Evolutionary conservation across 2,888 invertebrate genomes (phyloP).

Genomic region (Metellina segmentata): DNA sequence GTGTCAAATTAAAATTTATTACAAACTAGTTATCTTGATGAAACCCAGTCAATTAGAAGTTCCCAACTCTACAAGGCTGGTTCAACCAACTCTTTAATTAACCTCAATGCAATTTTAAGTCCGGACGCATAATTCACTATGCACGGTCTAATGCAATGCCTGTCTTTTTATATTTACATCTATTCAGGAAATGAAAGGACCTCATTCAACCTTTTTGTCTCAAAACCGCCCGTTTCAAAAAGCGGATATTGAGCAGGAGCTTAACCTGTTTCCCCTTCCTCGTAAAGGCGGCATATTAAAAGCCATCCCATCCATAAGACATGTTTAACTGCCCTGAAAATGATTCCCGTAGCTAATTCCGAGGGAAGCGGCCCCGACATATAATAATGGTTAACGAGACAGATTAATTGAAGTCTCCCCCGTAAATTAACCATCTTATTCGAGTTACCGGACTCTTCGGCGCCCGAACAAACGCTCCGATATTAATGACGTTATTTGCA

Average conservation of each 20-base stretch:
- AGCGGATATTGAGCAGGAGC: background rate
- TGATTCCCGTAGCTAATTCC: constrained; percentile 53
- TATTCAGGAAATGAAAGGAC: too few relatives aligned
- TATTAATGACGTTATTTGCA: constrained; percentile 66
- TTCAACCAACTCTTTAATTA: too few relatives aligned
- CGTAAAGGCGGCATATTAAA: constrained; percentile 29
- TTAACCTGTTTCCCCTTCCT: constrained; percentile 14
- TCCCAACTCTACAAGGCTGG: too few relatives aligned
- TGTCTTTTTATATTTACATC: too few relatives aligned
- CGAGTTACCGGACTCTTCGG: constrained; percentile 50
- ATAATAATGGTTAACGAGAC: constrained; percentile 67
- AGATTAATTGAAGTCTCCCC: constrained; percentile 66
- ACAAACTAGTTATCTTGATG: too few relatives aligned
- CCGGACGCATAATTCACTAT: too few relatives aligned
- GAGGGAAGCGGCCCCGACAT: constrained; percentile 1
- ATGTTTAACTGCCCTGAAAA: constrained; percentile 52
- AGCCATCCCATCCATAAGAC: constrained; percentile 22
- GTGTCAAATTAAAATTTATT: too few relatives aligned
- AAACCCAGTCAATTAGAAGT: too few relatives aligned
- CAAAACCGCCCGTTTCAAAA: background rate
- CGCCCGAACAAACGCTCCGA: constrained; percentile 25
- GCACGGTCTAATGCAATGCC: too few relatives aligned
- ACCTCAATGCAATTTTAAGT: too few relatives aligned
- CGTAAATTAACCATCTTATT: constrained; percentile 71
- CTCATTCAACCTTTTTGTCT: too few relatives aligned